phyloP scores from a whole-genome alignment of 2,113 vertebrate species.

The Asarcornis scutulata region DNA sequence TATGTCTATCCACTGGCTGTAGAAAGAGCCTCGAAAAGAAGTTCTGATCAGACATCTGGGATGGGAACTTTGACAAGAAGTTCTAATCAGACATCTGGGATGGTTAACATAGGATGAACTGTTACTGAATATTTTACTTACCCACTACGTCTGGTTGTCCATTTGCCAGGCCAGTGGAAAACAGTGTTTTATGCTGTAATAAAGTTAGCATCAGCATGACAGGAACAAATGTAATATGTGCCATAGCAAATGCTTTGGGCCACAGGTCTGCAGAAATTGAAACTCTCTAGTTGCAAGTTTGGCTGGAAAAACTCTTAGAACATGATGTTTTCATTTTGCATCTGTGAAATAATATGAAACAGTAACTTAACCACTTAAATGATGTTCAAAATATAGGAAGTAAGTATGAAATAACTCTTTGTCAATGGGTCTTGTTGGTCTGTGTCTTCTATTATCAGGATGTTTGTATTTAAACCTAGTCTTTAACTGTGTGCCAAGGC shows the following conservation, averaged over 20 bases:
- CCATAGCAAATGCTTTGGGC: background rate
- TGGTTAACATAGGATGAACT: background rate
- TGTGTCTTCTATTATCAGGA: background rate
- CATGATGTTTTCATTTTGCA: background rate
- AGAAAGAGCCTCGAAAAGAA: background rate
- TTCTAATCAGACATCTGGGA: background rate
- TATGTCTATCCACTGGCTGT: background rate
- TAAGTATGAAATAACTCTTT: background rate
- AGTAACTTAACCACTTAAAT: background rate
- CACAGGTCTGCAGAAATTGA: background rate
- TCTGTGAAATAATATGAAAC: constrained; percentile 43
- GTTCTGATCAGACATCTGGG: background rate
- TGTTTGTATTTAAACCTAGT: background rate
- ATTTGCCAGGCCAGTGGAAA: background rate
- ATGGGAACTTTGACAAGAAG: background rate
- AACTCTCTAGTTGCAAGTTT: background rate
- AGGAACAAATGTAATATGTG: background rate
- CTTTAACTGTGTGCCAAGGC: background rate
- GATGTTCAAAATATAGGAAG: background rate
- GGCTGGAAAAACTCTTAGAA: background rate
- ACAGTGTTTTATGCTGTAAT: background rate
- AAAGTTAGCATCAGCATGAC: background rate
- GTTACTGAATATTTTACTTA: constrained; percentile 16
- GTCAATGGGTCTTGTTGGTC: background rate
- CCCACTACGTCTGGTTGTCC: background rate